Evolutionary conservation across 2,113 vertebrate species (phyloP).

Genomic region (Seriola quinqueradiata): DNA sequence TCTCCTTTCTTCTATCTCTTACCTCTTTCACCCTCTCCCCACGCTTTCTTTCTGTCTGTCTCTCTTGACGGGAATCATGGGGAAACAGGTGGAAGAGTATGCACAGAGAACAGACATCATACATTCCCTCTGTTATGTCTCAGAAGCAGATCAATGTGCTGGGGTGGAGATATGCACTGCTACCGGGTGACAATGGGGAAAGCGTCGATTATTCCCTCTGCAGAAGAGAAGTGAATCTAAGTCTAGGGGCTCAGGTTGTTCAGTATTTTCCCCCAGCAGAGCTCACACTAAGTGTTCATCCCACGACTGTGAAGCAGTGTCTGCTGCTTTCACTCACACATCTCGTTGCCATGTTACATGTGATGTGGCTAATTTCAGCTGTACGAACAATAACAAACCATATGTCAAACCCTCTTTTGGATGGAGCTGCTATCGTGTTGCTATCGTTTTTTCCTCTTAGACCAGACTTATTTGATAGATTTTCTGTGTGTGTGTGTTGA

Average conservation of each 20-base stretch:
- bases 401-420: neutral
- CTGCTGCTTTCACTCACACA: slow-evolving; percentile 6
- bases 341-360: neutral
- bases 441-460: too few species aligned
- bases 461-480: neutral
- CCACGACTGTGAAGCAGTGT: slow-evolving; percentile 16
- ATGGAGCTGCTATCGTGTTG: neutral
- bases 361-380: slow-evolving; percentile 1
- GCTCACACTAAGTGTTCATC: slow-evolving; percentile 33
- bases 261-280: slow-evolving; percentile 31
- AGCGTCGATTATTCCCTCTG: slow-evolving; percentile 48
- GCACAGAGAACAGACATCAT: slow-evolving; percentile 56
- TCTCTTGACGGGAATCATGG: slow-evolving; percentile 51
- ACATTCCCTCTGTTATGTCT: slow-evolving; percentile 49
- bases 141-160: slow-evolving; percentile 63
- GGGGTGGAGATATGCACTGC: slow-evolving; percentile 45
- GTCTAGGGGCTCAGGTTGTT: slow-evolving; percentile 15
- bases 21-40: slow-evolving; percentile 49
- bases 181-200: slow-evolving; percentile 40
- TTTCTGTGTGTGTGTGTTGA: neutral
- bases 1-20: slow-evolving; percentile 56
- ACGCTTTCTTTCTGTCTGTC: slow-evolving; percentile 44
- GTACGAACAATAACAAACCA: neutral
- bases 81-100: slow-evolving; percentile 72
- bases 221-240: slow-evolving; percentile 44